Conservation (phyloP, 2,888 invertebrate species). For the Leucoptera coffeella region DNA sequence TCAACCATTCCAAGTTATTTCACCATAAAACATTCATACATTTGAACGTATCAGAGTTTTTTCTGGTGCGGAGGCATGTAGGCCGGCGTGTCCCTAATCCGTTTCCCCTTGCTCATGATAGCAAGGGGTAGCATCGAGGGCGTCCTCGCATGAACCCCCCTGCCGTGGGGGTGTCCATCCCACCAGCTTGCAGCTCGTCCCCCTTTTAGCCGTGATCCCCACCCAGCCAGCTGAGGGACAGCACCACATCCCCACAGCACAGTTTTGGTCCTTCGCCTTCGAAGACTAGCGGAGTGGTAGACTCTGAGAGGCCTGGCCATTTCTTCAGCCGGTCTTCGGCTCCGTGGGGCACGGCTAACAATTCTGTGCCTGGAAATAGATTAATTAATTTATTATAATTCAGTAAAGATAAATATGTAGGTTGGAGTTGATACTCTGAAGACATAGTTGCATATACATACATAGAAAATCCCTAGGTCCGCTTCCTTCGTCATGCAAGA, state of each 20-base stretch:
- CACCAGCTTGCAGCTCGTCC: slow-evolving; percentile 41
- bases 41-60: no score
- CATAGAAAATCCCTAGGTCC: no score
- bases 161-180: slow-evolving; percentile 75
- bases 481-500: no score
- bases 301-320: slow-evolving; percentile 63
- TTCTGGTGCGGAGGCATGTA: no score
- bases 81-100: slow-evolving; percentile 55
- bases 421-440: no score
- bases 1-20: no score
- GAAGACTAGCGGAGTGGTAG: slow-evolving; percentile 45
- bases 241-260: slow-evolving; percentile 66
- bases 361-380: slow-evolving; percentile 64
- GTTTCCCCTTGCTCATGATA: slow-evolving; percentile 61
- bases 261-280: slow-evolving; percentile 40
- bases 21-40: no score
- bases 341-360: slow-evolving; percentile 66
- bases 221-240: slow-evolving; percentile 87
- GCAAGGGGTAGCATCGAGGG: slow-evolving; percentile 68
- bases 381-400: no score
- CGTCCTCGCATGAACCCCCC: slow-evolving; percentile 64
- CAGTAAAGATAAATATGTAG: no score
- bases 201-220: slow-evolving; percentile 54
- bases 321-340: slow-evolving; percentile 55
- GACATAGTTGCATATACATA: no score